Conservation (phyloP, 2,888 invertebrate genomes). For the Tigriopus californicus region DNA sequence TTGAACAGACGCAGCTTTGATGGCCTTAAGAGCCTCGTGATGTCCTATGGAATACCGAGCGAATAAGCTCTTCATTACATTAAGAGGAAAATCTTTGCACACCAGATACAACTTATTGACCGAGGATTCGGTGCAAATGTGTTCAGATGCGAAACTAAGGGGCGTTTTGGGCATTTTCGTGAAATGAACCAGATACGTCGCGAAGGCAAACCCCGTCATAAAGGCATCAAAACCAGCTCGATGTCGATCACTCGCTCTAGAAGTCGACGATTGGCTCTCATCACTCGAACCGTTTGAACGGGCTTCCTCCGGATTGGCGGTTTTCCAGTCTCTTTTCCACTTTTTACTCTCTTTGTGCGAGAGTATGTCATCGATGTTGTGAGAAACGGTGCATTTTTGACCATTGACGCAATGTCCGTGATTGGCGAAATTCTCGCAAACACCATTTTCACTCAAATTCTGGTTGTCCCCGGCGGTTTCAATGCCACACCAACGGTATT, state of each 20-base stretch:
- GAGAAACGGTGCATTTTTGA: conserved; percentile 24
- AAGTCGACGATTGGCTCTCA: not conserved
- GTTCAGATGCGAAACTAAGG: not conserved
- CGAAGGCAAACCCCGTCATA: conserved; percentile 30
- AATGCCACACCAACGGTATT: no score
- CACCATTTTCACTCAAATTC: no score
- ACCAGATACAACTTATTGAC: conserved; percentile 27
- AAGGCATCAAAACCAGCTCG: conserved; percentile 31
- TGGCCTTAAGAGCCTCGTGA: not conserved
- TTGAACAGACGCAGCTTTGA: no score
- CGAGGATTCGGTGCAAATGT: conserved; percentile 20
- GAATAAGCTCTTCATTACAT: conserved; percentile 26
- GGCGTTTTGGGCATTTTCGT: conserved; percentile 14
- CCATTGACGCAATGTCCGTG: conserved; percentile 28
- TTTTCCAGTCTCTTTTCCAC: not conserved
- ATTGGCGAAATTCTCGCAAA: conserved; percentile 11
- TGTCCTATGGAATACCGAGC: conserved; percentile 23
- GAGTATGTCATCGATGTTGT: conserved; percentile 28
- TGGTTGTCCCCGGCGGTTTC: no score
- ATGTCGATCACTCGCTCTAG: conserved; percentile 23
- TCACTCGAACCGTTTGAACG: not conserved
- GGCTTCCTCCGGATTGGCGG: not conserved
- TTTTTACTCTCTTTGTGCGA: not conserved
- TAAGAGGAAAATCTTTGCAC: conserved; percentile 28
- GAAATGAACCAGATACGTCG: conserved; percentile 22